Evolutionary conservation across 30 jellyfish, hydroid and myxozoan species (phyloP).

Genomic region (Hydractinia echinata): DNA sequence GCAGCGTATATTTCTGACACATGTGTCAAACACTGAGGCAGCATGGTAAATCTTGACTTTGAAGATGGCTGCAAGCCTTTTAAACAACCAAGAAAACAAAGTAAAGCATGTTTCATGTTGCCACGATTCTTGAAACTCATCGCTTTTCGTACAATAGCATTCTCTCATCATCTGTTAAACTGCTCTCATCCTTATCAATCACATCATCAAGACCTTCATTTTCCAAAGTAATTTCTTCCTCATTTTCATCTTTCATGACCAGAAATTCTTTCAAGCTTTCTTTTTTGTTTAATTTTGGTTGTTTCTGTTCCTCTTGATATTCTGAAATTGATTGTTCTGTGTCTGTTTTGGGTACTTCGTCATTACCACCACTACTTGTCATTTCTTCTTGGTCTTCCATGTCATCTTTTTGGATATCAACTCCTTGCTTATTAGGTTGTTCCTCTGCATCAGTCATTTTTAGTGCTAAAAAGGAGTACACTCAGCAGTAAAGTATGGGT

Average conservation of each 20-base stretch:
- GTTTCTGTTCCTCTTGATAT: not conserved
- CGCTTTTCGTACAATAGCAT: slow-evolving; percentile 55
- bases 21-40: slow-evolving; percentile 72
- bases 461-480: too few relatives aligned
- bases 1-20: slow-evolving; percentile 77
- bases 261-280: slow-evolving; percentile 24
- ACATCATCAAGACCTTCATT: slow-evolving; percentile 10
- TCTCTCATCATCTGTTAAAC: slow-evolving; percentile 63
- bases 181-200: slow-evolving; percentile 30
- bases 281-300: not conserved
- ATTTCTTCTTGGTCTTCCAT: slow-evolving; percentile 2
- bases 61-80: slow-evolving; percentile 63
- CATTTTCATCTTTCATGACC: slow-evolving; percentile 9
- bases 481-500: too few relatives aligned
- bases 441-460: too few relatives aligned
- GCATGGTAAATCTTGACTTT: slow-evolving; percentile 39
- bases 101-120: slow-evolving; percentile 60
- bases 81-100: slow-evolving; percentile 80
- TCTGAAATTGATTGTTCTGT: not conserved
- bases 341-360: not conserved
- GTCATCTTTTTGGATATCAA: not conserved
- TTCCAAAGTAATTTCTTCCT: slow-evolving; percentile 5
- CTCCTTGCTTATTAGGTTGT: too few relatives aligned
- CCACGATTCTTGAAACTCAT: slow-evolving; percentile 44
- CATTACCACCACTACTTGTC: not conserved